Evolutionary conservation across 2,888 invertebrate species (phyloP), one percentile per base, ranked within the genome.

Genomic region (Siphlonurus alternatus): DNA sequence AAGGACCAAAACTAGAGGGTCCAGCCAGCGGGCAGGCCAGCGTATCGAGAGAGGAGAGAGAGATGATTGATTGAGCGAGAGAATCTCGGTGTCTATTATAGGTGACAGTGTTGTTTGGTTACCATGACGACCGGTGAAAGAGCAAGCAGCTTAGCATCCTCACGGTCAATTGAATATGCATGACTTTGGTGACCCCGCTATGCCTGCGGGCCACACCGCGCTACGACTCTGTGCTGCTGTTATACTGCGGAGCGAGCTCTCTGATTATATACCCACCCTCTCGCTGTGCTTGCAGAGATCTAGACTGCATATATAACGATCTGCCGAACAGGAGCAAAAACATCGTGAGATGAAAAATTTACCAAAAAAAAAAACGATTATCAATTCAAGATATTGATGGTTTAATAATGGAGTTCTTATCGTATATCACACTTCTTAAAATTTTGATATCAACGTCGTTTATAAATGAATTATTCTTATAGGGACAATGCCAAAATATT

Each of bases 121-220:
- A 15, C 15, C 38, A 38, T 38, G 38, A 38, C 38, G 15, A 38
- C 38, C 7, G 15, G 38, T 38, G 38, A 38, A 38, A 38, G 38
- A 38, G 38, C 38, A 38, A 38, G 15, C n/a, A 38, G 38, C 38
- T 38, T 38, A 38, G 38, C 38, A 38, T 38, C 38, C 38, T 38
- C 60, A 60, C 63, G 60, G 60, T 53, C 61, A 64, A 64, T 64
- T 64, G 64, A 64, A 64, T 64, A 64, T 64, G 64, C 64, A 64
- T 64, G 64, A 64, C 63, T 18, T 15, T 1, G 20, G 61, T 20
- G 53, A 24, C 24, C 61, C 10, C 22, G 10, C 53, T 18, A 38
- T 10, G 56, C 56, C 56, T 56, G 56, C 56, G 56, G 56, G 56
- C 56, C 5, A n/a, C 19, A 56, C 56, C 56, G 5, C 56, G 15